These are phyloP conservation scores for Corythornis cristatus DNA, from an alignment of 2,113 vertebrate species.

Conservation along the genomic window DNA sequence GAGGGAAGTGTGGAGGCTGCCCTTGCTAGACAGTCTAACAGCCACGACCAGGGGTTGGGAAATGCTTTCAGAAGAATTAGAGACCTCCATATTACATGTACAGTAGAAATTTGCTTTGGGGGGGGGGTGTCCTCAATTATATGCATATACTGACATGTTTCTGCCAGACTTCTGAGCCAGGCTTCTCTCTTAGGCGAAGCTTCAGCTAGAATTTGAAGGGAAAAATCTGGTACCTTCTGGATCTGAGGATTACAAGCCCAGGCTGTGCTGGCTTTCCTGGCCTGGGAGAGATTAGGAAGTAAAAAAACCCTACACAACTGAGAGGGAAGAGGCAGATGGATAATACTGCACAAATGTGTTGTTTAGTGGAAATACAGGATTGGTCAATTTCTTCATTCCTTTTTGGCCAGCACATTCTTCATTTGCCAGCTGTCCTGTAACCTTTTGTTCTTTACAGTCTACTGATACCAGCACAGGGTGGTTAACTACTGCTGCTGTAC, in stretches of 20 bases:
- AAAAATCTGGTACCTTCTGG: background rate
- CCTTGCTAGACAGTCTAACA: background rate
- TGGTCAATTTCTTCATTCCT: background rate
- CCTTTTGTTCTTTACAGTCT: background rate
- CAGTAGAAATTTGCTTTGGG: background rate
- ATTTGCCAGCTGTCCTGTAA: background rate
- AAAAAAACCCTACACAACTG: accelerated
- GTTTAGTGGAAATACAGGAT: background rate
- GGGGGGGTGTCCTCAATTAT: background rate
- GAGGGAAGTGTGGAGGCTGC: background rate
- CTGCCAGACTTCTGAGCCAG: background rate
- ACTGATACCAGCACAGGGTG: background rate
- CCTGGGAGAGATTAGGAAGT: background rate
- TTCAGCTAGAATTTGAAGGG: background rate
- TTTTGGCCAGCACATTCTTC: background rate
- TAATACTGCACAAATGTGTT: background rate
- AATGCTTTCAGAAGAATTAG: background rate
- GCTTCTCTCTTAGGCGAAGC: background rate
- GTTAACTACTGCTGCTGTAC: background rate
- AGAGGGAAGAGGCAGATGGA: background rate
- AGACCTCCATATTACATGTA: background rate
- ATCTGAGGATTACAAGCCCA: background rate
- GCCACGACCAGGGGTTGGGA: background rate
- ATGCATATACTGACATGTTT: background rate
- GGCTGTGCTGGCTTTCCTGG: background rate